Conservation (phyloP, 2,113 vertebrate genomes). For the Toxotes jaculatrix region DNA sequence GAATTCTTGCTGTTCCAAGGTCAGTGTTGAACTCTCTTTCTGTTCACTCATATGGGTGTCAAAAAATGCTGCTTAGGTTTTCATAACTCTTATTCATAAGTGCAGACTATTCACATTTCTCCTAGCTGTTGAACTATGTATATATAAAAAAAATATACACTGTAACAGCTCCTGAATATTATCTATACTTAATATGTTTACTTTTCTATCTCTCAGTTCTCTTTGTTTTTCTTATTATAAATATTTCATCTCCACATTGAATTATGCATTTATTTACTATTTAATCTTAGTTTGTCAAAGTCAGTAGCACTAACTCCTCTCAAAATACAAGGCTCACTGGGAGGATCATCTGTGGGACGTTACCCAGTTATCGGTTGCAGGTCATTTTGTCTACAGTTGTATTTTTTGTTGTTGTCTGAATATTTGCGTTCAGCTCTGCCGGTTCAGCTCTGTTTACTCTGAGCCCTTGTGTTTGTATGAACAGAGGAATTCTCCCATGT, state of each 20-base stretch:
- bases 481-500: constrained; percentile 21
- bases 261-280: constrained; percentile 1
- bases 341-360: neutral
- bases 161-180: neutral
- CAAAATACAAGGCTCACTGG: neutral
- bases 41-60: no score
- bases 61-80: no score
- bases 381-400: neutral
- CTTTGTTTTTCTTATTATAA: constrained; percentile 6
- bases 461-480: constrained; percentile 15
- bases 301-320: neutral
- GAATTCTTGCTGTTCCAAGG: no score
- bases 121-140: no score
- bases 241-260: constrained; percentile 3
- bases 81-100: neutral
- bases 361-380: neutral
- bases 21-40: no score
- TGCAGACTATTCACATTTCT: neutral
- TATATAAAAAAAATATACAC: neutral
- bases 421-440: constrained; percentile 22
- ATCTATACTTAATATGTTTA: neutral
- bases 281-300: neutral
- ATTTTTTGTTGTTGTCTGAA: neutral
- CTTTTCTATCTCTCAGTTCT: neutral
- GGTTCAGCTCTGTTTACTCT: constrained; percentile 35